Evolutionary conservation across 92 coral and sea anemone genomes (phyloP).

Genomic region (Palythoa heliodiscus): DNA sequence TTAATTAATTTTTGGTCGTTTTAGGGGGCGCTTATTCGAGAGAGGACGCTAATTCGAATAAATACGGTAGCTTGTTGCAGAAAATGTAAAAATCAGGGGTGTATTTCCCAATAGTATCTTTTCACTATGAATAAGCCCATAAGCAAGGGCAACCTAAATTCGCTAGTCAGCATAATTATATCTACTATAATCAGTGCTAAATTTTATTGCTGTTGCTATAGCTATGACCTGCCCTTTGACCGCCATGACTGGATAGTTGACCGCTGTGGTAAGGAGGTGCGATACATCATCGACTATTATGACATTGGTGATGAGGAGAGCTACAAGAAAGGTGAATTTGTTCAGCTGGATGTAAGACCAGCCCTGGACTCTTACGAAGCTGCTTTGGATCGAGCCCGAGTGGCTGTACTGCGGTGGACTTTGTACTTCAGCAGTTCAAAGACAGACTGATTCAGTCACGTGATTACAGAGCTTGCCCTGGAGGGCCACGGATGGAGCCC

Average conservation of each 20-base stretch:
- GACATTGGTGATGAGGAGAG: constrained; percentile 93
- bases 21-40: too few species aligned
- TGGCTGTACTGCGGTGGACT: constrained; percentile 91
- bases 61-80: too few species aligned
- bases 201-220: constrained; percentile 23
- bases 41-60: too few species aligned
- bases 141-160: too few species aligned
- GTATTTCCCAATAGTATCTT: too few species aligned
- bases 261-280: constrained; percentile 90
- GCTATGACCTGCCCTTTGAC: constrained; percentile 97
- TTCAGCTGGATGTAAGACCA: constrained; percentile 93
- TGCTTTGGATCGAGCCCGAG: constrained; percentile 85
- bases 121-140: too few species aligned
- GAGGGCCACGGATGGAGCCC: not conserved
- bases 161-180: too few species aligned
- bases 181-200: too few species aligned
- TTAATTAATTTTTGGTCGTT: too few species aligned
- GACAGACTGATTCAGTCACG: constrained; percentile 39
- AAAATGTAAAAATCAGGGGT: too few species aligned
- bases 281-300: constrained; percentile 96
- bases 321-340: constrained; percentile 93
- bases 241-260: constrained; percentile 98
- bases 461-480: not conserved
- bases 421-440: constrained; percentile 75
- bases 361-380: constrained; percentile 94